Percentiles rank a stretch among this genome's conserved stretches.
phyloP scores from a whole-genome alignment of 2,113 vertebrate species.

The Daphoenositta chrysoptera region DNA sequence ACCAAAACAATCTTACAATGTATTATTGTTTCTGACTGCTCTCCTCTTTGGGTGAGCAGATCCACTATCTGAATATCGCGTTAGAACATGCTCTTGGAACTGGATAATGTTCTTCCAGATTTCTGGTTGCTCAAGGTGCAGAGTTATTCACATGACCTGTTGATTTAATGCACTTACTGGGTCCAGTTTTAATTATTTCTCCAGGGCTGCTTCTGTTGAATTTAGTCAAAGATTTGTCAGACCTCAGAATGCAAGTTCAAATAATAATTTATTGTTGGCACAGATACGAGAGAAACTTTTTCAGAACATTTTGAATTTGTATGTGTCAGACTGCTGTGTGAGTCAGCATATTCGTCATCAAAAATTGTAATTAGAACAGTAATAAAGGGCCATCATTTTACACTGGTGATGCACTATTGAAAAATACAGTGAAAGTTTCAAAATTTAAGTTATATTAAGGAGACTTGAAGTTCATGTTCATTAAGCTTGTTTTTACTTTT shows the following conservation, averaged over 20 bases:
- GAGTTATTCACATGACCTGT: not conserved
- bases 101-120: not conserved
- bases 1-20: not conserved
- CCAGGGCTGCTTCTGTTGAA: not conserved
- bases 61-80: not conserved
- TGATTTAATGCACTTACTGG: not conserved
- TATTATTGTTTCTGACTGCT: not conserved
- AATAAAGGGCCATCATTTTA: not conserved
- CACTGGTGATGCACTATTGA: not conserved
- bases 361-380: not conserved
- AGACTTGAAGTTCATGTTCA: not conserved
- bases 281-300: not conserved
- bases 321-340: not conserved
- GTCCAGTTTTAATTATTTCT: not conserved
- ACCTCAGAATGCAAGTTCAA: not conserved
- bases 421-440: not conserved
- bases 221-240: not conserved
- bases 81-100: not conserved
- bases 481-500: not conserved
- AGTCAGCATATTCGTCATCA: not conserved
- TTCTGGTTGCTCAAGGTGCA: not conserved
- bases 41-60: not conserved
- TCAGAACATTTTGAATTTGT: not conserved
- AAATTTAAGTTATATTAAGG: not conserved
- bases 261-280: not conserved